Evolutionary conservation across 53 echinoderm and acorn worm species (phyloP).

Genomic region (Antedon mediterranea): DNA sequence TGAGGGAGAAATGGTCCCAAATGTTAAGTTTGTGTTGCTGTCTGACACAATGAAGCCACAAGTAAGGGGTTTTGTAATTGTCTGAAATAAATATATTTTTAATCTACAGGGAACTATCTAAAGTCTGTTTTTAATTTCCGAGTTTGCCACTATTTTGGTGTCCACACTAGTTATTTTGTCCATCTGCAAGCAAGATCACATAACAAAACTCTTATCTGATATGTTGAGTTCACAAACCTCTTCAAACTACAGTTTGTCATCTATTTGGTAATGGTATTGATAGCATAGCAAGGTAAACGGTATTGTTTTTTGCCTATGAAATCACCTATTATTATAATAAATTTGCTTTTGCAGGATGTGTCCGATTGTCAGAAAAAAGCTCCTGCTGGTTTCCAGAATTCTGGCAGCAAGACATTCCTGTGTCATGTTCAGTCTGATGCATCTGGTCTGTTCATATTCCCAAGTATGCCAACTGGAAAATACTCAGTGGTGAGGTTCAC

Average conservation of each 20-base stretch:
- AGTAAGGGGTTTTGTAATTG: slow-evolving; percentile 15
- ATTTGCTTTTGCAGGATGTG: slow-evolving; percentile 28
- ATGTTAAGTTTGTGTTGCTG: slow-evolving; percentile 70
- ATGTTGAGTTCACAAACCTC: too few species aligned
- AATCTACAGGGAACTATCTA: too few species aligned
- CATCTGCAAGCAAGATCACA: too few species aligned
- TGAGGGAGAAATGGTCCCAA: slow-evolving; percentile 85
- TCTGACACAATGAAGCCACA: slow-evolving; percentile 41
- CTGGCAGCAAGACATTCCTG: slow-evolving; percentile 30
- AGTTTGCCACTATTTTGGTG: too few species aligned
- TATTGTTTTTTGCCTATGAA: background rate
- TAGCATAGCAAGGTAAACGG: too few species aligned
- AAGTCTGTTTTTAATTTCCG: too few species aligned
- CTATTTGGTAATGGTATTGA: too few species aligned
- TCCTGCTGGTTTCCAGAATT: slow-evolving; percentile 36
- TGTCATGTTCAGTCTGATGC: slow-evolving; percentile 57
- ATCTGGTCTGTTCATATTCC: slow-evolving; percentile 50
- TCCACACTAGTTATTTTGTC: too few species aligned
- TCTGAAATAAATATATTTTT: too few species aligned
- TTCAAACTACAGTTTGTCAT: too few species aligned
- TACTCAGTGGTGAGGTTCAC: slow-evolving; percentile 86
- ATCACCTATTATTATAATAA: background rate
- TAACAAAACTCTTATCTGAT: too few species aligned
- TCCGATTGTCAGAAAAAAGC: slow-evolving; percentile 34
- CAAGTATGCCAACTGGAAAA: slow-evolving; percentile 39